These are phyloP conservation scores for Scomber colias DNA, from an alignment of 2,113 vertebrate genomes.

Conservation along the genomic window DNA sequence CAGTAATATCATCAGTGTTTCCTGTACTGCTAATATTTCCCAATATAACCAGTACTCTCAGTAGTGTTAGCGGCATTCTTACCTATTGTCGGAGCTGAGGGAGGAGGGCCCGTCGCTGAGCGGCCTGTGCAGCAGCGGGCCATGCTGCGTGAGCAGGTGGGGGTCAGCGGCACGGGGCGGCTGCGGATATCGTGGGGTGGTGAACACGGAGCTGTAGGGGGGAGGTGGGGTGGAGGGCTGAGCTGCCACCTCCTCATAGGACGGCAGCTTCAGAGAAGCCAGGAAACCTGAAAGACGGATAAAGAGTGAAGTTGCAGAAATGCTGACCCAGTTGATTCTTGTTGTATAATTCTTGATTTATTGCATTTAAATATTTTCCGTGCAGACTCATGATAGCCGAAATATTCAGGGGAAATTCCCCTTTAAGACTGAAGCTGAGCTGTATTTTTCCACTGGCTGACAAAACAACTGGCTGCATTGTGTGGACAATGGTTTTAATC, in stretches of 20 bases:
- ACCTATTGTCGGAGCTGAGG: conserved; percentile 88
- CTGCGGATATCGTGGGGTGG: conserved; percentile 75
- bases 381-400: not conserved
- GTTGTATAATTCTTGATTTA: no score
- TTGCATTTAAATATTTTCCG: no score
- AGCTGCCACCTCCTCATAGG: conserved; percentile 95
- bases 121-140: conserved; percentile 72
- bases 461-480: not conserved
- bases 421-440: conserved; percentile 1
- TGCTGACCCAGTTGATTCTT: no score
- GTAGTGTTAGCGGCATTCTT: not conserved
- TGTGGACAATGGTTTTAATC: not conserved
- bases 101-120: conserved; percentile 82
- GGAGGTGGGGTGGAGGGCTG: conserved; percentile 93
- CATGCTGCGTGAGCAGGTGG: conserved; percentile 75
- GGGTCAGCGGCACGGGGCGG: conserved; percentile 67
- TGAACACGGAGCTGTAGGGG: conserved; percentile 88
- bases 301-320: not conserved
- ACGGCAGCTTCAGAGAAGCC: conserved; percentile 93
- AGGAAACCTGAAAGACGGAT: conserved; percentile 87
- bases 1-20: no score
- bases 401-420: not conserved
- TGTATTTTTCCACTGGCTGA: conserved; percentile 8
- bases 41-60: not conserved
- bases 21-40: no score